Percentiles rank a stretch among this genome's conserved stretches.
Evolutionary conservation across 2,797 vertebrate genomes (phyloP).

Genomic region (Helarctos malayanus): DNA sequence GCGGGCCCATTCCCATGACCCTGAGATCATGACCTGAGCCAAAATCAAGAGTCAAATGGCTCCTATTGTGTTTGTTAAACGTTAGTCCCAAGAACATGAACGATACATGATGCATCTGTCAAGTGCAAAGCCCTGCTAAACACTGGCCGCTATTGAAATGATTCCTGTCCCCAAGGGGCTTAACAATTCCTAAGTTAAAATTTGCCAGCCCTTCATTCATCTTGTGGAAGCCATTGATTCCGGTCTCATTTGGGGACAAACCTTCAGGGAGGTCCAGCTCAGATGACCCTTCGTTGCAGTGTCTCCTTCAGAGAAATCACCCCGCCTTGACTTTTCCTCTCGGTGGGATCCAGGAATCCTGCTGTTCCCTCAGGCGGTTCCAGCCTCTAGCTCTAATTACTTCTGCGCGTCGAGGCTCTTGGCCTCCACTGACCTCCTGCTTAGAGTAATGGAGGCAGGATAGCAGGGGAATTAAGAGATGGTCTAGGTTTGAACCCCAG

Average conservation of each 20-base stretch:
- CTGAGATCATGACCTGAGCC: too few relatives aligned
- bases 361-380: background rate
- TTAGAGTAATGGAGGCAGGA: background rate
- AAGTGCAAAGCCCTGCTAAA: background rate
- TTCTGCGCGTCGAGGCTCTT: background rate
- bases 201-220: background rate
- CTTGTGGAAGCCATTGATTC: background rate
- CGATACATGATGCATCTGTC: background rate
- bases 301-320: background rate
- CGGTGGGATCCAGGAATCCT: background rate
- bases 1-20: too few relatives aligned
- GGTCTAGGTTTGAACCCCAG: background rate
- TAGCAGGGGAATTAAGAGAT: background rate
- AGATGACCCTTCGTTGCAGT: background rate
- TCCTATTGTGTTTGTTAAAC: background rate
- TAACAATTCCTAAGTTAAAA: background rate
- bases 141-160: background rate
- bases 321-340: background rate
- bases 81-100: background rate
- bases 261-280: background rate
- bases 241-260: background rate
- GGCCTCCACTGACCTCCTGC: background rate
- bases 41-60: too few relatives aligned
- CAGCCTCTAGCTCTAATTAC: too few relatives aligned
- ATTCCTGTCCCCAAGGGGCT: background rate